Base-by-base conservation (phyloP, 1,140 invertebrate genomes). In the Ips typographus region DNA sequence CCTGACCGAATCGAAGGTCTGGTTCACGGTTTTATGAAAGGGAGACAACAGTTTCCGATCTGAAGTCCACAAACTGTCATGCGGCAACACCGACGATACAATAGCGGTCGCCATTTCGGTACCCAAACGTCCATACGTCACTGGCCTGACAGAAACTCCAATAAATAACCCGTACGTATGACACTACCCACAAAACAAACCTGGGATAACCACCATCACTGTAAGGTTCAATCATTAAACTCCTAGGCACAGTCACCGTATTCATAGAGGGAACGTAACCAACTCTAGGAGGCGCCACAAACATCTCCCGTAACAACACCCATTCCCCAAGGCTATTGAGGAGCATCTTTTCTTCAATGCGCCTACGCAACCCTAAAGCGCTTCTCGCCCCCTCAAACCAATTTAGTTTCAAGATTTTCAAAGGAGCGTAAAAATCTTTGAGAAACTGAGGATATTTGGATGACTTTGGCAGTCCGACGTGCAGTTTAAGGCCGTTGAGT, bases 401-500 rank as follows among this genome's bases (percentile, higher is more conserved):
- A 71, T 85, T 82, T 55, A 80, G 77, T 65, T 82, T 84, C 61
- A 84, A 80, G 36, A 85, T 76, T 22, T 77, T 80, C 53, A 86
- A 74, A 38, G 78, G 72, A 3, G 71, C 76, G 73, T 85, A 85
- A 65, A 82, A 81, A 4, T 80, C 75, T 56, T 85, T 82, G 0
- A 85, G 70, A 56, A 81, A 83, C 3, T 74, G 68, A 1, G 76
- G 68, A 53, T 82, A 77, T 40, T 80, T 74, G 67, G 84, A 77
- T 41, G 76, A 75, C 6, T 82, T 77, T 5, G 85, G 84, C 51
- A 85, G 80, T 0, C 86, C 86, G 39, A 87, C 78, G 76, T 86
- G 83, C 7, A 87, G 68, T 7, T 74, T 70, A 56, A 86, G 73
- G 1, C 79, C 77, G 6, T 78, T 72, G 43, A 87, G 66, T 85